A percentile compares a stretch with the other conserved stretches of the same genome.
Evolutionary conservation across 1,140 invertebrate genomes (phyloP).

Genomic region (Batillaria attramentaria): DNA sequence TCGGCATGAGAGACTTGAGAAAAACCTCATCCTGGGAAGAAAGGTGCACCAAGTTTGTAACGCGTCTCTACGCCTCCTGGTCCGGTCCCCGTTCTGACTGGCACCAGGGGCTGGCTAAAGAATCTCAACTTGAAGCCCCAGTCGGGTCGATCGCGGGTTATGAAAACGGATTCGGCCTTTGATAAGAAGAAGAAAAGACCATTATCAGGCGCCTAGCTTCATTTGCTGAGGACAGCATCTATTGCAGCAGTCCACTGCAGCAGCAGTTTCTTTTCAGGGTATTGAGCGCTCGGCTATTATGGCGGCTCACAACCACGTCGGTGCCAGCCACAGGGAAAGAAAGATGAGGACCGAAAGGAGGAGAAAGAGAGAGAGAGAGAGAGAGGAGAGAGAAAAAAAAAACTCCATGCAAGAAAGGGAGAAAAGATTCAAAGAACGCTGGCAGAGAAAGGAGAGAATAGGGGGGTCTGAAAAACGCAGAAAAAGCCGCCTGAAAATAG

Average conservation of each 20-base stretch:
- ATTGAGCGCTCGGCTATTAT: slow-evolving; percentile 29
- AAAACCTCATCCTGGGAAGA: no score
- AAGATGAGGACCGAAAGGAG: slow-evolving; percentile 4
- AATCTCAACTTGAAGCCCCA: slow-evolving; percentile 26
- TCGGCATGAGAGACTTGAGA: no score
- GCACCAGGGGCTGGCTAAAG: slow-evolving; percentile 10
- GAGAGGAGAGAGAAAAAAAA: not conserved
- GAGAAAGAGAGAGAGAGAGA: slow-evolving; percentile 9
- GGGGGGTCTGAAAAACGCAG: not conserved
- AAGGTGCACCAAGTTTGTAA: no score
- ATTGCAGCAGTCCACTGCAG: slow-evolving; percentile 23
- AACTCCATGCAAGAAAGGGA: no score
- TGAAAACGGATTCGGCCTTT: slow-evolving; percentile 37
- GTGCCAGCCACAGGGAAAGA: slow-evolving; percentile 23
- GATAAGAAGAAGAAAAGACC: slow-evolving; percentile 34
- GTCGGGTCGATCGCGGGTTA: slow-evolving; percentile 33
- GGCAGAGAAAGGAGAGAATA: not conserved
- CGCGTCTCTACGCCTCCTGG: no score
- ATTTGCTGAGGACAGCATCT: slow-evolving; percentile 32
- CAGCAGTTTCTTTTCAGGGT: slow-evolving; percentile 12
- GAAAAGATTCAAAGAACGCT: no score
- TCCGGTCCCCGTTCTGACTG: slow-evolving; percentile 13
- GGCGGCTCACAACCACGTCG: not conserved
- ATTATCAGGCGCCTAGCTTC: slow-evolving; percentile 31
- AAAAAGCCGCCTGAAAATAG: not conserved